A percentile compares a stretch with the other conserved stretches of the same genome.
These are phyloP conservation scores for Ceratoteleas bidentatus DNA, from an alignment of 1,140 invertebrate genomes.

Conservation along the genomic window DNA sequence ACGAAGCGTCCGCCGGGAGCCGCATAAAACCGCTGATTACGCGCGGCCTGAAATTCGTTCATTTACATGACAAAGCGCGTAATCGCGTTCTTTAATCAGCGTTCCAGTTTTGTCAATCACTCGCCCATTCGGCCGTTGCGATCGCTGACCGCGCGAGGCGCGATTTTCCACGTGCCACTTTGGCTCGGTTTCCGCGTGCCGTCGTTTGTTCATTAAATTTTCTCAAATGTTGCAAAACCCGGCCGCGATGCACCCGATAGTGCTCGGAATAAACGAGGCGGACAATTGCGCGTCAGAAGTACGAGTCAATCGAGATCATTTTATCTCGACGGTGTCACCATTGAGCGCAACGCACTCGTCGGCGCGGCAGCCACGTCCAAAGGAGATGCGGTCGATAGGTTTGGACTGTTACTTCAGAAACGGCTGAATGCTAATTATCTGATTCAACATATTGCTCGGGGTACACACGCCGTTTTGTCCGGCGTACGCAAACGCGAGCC, in stretches of 20 bases:
- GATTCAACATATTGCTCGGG: constrained; percentile 71
- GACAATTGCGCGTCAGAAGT: constrained; percentile 55
- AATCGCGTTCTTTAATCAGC: constrained; percentile 25
- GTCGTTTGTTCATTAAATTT: constrained; percentile 38
- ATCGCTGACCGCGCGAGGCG: neutral
- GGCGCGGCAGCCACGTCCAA: constrained; percentile 64
- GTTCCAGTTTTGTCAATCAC: constrained; percentile 9
- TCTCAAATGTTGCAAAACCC: constrained; percentile 25
- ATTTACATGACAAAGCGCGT: neutral
- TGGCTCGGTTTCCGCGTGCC: neutral
- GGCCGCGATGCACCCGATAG: constrained; percentile 21
- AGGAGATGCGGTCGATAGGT: constrained; percentile 70
- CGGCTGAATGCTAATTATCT: constrained; percentile 78
- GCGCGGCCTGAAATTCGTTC: neutral
- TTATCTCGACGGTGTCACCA: constrained; percentile 58
- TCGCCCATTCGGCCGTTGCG: neutral
- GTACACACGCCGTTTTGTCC: constrained; percentile 66
- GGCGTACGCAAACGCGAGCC: constrained; percentile 75
- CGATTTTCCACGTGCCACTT: constrained; percentile 17
- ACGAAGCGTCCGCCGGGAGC: no score
- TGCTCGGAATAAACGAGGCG: constrained; percentile 30
- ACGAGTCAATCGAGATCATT: constrained; percentile 64
- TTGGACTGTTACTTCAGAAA: constrained; percentile 66
- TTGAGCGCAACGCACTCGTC: constrained; percentile 64
- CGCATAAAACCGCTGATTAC: neutral